Conservation (phyloP, 2,113 vertebrate genomes). For the Trichomycterus rosablanca region DNA sequence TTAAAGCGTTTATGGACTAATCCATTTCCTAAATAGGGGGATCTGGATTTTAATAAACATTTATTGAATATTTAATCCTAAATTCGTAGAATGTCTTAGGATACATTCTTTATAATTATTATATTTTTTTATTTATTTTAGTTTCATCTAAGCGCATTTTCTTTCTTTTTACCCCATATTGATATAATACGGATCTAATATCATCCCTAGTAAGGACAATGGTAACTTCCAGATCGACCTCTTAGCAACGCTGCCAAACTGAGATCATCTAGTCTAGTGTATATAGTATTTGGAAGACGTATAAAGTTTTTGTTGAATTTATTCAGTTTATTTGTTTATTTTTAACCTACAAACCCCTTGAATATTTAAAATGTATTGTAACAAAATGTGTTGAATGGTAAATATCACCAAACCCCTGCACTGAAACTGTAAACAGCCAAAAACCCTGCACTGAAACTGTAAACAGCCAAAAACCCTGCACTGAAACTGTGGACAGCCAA, state of each 20-base stretch:
- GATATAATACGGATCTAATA: not conserved
- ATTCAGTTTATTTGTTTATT: not conserved
- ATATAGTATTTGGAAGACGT: not conserved
- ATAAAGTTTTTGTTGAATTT: not conserved
- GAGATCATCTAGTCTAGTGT: not conserved
- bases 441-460: too few relatives aligned
- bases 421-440: too few relatives aligned
- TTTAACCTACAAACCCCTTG: too few relatives aligned
- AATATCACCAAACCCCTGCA: too few relatives aligned
- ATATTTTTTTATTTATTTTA: too few relatives aligned
- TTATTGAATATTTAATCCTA: not conserved
- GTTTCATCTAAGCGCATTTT: too few relatives aligned
- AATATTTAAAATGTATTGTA: too few relatives aligned
- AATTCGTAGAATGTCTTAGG: too few relatives aligned
- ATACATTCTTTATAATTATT: too few relatives aligned
- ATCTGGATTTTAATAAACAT: not conserved
- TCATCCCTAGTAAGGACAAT: not conserved
- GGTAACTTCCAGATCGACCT: slow-evolving; percentile 3
- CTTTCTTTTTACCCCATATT: not conserved
- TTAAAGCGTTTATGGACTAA: slow-evolving; percentile 56
- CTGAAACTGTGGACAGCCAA: too few relatives aligned
- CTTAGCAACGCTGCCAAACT: not conserved
- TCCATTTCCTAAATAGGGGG: slow-evolving; percentile 53
- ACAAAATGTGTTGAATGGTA: too few relatives aligned
- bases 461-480: too few relatives aligned